Conservation (phyloP, 2,888 invertebrate genomes). For the Argyresthia goedartella region DNA sequence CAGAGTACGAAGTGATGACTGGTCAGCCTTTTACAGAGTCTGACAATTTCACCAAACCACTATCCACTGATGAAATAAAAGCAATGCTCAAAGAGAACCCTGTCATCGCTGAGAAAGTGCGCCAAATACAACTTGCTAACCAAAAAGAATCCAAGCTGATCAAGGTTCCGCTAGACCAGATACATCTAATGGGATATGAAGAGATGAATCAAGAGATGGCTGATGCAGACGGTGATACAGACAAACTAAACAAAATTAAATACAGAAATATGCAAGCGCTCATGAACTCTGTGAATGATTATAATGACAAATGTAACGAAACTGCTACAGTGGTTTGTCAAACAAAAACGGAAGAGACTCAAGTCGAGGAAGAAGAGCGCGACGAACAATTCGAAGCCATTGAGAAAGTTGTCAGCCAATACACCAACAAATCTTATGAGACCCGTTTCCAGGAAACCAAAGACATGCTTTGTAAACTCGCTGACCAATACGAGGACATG, state of each 20-base stretch:
- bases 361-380: not conserved
- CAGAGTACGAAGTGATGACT: slow-evolving; percentile 58
- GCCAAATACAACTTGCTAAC: slow-evolving; percentile 49
- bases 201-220: slow-evolving; percentile 40
- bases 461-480: slow-evolving; percentile 47
- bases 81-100: slow-evolving; percentile 41
- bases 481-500: slow-evolving; percentile 39
- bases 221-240: slow-evolving; percentile 30
- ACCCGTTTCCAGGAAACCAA: slow-evolving; percentile 53
- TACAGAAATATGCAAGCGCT: slow-evolving; percentile 48
- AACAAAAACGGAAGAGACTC: not conserved
- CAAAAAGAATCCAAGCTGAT: slow-evolving; percentile 26
- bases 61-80: slow-evolving; percentile 39
- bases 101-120: slow-evolving; percentile 48
- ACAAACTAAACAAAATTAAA: slow-evolving; percentile 37
- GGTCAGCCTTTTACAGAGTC: slow-evolving; percentile 56
- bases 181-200: slow-evolving; percentile 32
- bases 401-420: slow-evolving; percentile 13
- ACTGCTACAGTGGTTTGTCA: not conserved
- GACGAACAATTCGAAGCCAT: slow-evolving; percentile 7
- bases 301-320: slow-evolving; percentile 12
- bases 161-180: slow-evolving; percentile 38
- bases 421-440: slow-evolving; percentile 51
- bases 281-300: slow-evolving; percentile 32
- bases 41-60: slow-evolving; percentile 37